Percentiles rank a stretch among this genome's conserved stretches.
Evolutionary conservation across 2,888 invertebrate genomes (phyloP).

Genomic region (Miltochrista miniata): DNA sequence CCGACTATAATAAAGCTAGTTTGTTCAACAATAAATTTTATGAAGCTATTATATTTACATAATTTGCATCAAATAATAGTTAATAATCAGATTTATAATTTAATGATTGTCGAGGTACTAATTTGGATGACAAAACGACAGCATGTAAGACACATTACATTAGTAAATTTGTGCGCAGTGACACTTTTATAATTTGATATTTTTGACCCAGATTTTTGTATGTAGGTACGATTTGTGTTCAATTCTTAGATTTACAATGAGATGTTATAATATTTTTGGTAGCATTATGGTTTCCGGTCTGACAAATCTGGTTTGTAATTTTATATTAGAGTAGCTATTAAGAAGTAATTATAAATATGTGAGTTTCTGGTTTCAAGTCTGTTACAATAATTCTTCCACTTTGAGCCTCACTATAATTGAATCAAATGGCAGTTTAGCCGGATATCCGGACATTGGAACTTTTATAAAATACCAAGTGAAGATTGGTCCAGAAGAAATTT

Average conservation of each 20-base stretch:
- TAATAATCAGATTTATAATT: slow-evolving; percentile 21
- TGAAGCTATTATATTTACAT: slow-evolving; percentile 9
- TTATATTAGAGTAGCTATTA: background rate
- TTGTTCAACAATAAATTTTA: slow-evolving; percentile 8
- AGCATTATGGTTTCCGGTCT: background rate
- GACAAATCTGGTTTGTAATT: background rate
- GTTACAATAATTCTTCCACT: too few species aligned
- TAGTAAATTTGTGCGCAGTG: slow-evolving; percentile 13
- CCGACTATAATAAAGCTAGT: slow-evolving; percentile 6
- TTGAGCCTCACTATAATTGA: too few species aligned
- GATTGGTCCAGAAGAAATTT: too few species aligned
- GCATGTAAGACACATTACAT: background rate
- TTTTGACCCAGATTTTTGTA: slow-evolving; percentile 14
- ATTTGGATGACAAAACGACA: slow-evolving; percentile 13
- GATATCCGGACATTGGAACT: too few species aligned
- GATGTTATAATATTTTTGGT: slow-evolving; percentile 1
- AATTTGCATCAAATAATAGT: slow-evolving; percentile 15
- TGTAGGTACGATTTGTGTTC: slow-evolving; percentile 15
- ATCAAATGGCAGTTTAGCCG: too few species aligned
- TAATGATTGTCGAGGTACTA: slow-evolving; percentile 21
- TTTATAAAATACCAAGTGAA: too few species aligned
- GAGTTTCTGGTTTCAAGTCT: too few species aligned
- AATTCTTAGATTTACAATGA: slow-evolving; percentile 21
- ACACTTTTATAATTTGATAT: slow-evolving; percentile 18
- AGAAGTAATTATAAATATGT: too few species aligned